These are phyloP conservation scores for Mayetiola destructor DNA, from an alignment of 2,888 invertebrate genomes.

Conservation along the genomic window DNA sequence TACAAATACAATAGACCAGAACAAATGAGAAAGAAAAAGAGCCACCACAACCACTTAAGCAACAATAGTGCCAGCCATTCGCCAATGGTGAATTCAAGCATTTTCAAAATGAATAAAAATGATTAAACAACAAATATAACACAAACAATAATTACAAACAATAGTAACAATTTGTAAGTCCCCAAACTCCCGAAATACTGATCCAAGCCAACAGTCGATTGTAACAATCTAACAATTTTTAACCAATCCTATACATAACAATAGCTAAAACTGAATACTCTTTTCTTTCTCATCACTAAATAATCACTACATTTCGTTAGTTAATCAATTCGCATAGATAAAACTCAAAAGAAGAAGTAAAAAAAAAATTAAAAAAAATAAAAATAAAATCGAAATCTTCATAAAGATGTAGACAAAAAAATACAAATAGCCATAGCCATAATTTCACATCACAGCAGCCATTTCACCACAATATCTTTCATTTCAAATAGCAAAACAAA, in stretches of 20 bases:
- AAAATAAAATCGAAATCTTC: background rate
- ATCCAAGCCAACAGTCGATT: slow-evolving; percentile 46
- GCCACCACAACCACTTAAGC: background rate
- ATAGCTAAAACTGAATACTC: slow-evolving; percentile 12
- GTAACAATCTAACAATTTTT: too few relatives aligned
- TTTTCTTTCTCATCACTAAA: background rate
- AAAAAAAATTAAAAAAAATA: too few relatives aligned
- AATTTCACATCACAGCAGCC: background rate
- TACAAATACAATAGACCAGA: slow-evolving; percentile 7
- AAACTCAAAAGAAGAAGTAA: too few relatives aligned
- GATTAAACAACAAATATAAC: slow-evolving; percentile 20
- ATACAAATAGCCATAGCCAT: too few relatives aligned
- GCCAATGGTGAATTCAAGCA: background rate
- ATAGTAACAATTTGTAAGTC: slow-evolving; percentile 37
- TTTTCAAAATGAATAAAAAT: slow-evolving; percentile 14
- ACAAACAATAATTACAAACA: slow-evolving; percentile 32
- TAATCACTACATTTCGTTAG: too few relatives aligned
- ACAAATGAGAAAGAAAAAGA: slow-evolving; percentile 10
- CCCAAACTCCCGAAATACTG: slow-evolving; percentile 38
- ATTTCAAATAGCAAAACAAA: background rate
- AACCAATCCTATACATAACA: slow-evolving; percentile 14
- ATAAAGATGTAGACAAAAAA: too few relatives aligned
- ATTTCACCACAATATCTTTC: background rate
- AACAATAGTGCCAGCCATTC: background rate
- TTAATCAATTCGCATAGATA: too few relatives aligned